Conservation (phyloP, 2,888 invertebrate genomes). For the Xylota segnis region DNA sequence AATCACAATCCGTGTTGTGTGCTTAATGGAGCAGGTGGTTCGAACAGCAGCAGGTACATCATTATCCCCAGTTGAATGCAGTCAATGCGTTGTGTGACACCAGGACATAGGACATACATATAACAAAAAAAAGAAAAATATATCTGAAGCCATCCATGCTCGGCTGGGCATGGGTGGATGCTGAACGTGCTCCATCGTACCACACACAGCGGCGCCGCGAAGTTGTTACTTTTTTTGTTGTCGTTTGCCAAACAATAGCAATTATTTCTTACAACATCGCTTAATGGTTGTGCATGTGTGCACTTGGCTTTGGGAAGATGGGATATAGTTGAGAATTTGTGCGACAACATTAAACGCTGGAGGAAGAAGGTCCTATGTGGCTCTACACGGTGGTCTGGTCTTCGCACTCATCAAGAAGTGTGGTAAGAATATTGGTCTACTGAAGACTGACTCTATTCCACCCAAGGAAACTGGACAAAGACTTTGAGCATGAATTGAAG, state of each 20-base stretch:
- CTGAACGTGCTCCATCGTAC: conserved; percentile 67
- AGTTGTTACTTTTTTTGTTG: conserved; percentile 16
- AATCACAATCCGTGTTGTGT: conserved; percentile 74
- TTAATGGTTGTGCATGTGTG: conserved; percentile 25
- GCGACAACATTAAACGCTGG: conserved; percentile 13
- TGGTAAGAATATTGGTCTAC: too few species aligned
- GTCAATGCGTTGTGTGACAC: conserved; percentile 75
- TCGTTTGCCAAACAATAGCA: conserved; percentile 14
- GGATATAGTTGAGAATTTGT: conserved; percentile 17
- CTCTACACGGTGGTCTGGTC: background rate
- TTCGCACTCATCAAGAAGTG: too few species aligned
- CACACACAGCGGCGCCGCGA: conserved; percentile 65
- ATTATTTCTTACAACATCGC: conserved; percentile 52
- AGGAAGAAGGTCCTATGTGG: background rate
- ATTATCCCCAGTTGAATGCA: conserved; percentile 74
- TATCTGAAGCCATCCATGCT: conserved; percentile 37
- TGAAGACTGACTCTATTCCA: too few species aligned
- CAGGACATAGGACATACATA: conserved; percentile 15
- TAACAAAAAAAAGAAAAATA: conserved; percentile 10
- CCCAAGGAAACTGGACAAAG: too few species aligned
- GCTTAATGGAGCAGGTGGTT: conserved; percentile 77
- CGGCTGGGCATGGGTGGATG: conserved; percentile 54
- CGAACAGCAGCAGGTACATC: conserved; percentile 74
- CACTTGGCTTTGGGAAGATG: conserved; percentile 1
- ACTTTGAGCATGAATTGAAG: too few species aligned